Conservation (phyloP, 2,888 invertebrate species). For the Melinopterus prodromus region DNA sequence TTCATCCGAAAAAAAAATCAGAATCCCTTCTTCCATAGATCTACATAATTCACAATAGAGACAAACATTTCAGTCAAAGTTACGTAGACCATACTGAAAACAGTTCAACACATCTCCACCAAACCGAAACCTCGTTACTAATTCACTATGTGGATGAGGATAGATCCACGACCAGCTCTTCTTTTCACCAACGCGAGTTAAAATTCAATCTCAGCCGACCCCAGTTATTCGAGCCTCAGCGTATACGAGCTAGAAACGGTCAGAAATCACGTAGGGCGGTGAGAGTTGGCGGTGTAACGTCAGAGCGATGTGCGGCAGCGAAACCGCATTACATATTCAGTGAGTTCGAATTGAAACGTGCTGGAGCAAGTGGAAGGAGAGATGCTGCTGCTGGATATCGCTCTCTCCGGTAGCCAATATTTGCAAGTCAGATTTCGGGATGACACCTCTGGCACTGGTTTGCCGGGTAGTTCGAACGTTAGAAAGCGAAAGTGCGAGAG, state of each 20-base stretch:
- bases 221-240: background rate
- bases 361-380: conserved; percentile 11
- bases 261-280: conserved; percentile 23
- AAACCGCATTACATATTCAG: conserved; percentile 52
- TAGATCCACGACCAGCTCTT: background rate
- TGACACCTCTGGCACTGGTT: background rate
- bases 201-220: conserved; percentile 18
- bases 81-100: background rate
- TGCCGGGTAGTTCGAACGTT: background rate
- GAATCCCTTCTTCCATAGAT: too few species aligned
- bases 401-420: conserved; percentile 6
- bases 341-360: conserved; percentile 53
- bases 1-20: too few species aligned
- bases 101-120: background rate
- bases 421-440: conserved; percentile 18
- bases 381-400: background rate
- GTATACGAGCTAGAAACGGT: conserved; percentile 13
- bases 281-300: conserved; percentile 6
- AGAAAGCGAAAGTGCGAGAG: conserved; percentile 4
- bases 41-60: background rate
- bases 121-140: conserved; percentile 8
- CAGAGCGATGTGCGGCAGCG: background rate
- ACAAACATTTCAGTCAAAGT: background rate
- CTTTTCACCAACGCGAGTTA: conserved; percentile 13
- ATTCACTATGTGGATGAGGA: background rate